Percentiles rank a stretch among this genome's conserved stretches.
Evolutionary conservation across 1,140 invertebrate species (phyloP).

Genomic region (Cepaea nemoralis): DNA sequence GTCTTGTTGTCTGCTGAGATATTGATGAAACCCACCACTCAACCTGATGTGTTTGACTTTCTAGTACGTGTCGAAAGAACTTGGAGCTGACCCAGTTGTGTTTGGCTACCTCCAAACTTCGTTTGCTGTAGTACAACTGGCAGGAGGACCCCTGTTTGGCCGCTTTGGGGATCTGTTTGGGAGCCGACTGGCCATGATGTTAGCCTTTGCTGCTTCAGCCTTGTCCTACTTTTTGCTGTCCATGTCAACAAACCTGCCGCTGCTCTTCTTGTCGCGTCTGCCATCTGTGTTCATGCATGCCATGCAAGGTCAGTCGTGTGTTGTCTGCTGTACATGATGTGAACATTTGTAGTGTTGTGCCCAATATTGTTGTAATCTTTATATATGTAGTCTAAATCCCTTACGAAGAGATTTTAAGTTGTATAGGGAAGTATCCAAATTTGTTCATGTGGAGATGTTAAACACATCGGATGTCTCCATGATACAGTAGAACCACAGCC

Average conservation of each 20-base stretch:
- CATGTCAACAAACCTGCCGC: slow-evolving; percentile 55
- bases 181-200: slow-evolving; percentile 62
- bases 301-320: slow-evolving; percentile 70
- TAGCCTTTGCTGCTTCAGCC: slow-evolving; percentile 62
- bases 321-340: too few relatives aligned
- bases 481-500: too few relatives aligned
- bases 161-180: slow-evolving; percentile 68
- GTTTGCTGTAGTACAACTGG: slow-evolving; percentile 67
- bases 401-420: too few relatives aligned
- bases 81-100: slow-evolving; percentile 65
- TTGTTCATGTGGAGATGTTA: too few relatives aligned
- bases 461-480: too few relatives aligned
- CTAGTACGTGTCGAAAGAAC: slow-evolving; percentile 68
- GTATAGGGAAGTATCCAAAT: too few relatives aligned
- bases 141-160: slow-evolving; percentile 69
- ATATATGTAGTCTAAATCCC: too few relatives aligned
- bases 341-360: too few relatives aligned
- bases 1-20: too few relatives aligned
- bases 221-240: slow-evolving; percentile 60
- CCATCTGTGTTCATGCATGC: slow-evolving; percentile 68
- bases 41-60: too few relatives aligned
- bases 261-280: slow-evolving; percentile 66
- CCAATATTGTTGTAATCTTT: too few relatives aligned
- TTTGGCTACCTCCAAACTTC: slow-evolving; percentile 70
- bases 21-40: too few relatives aligned